A percentile compares a stretch with the other conserved stretches of the same genome.
These are phyloP conservation scores for Burhinus oedicnemus DNA, from an alignment of 2,113 vertebrate genomes.

Conservation along the genomic window DNA sequence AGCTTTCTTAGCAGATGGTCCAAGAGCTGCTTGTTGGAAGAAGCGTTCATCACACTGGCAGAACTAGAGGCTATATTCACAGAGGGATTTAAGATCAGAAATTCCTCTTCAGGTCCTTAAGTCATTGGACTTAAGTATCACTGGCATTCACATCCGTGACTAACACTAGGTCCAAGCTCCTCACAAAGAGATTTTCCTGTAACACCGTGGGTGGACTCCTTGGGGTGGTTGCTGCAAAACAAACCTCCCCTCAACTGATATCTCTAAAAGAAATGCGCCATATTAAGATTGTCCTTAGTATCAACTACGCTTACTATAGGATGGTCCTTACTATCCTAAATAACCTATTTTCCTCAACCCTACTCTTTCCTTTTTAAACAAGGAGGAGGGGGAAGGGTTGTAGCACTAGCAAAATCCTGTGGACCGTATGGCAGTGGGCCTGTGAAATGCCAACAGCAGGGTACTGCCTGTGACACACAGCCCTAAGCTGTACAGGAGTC, in stretches of 20 bases:
- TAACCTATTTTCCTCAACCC: not conserved
- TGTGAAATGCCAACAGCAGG: not conserved
- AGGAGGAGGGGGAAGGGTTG: not conserved
- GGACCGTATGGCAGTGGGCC: accelerated
- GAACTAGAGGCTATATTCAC: not conserved
- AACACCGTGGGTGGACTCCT: not conserved
- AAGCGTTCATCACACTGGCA: not conserved
- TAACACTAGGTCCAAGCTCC: not conserved
- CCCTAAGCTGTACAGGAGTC: not conserved
- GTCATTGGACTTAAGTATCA: not conserved
- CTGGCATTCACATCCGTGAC: not conserved
- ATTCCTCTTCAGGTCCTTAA: not conserved
- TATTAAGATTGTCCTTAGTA: not conserved
- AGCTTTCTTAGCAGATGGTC: not conserved
- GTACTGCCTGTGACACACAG: too few species aligned
- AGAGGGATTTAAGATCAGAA: not conserved
- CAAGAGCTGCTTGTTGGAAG: not conserved
- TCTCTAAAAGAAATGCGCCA: not conserved
- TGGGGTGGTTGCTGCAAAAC: not conserved
- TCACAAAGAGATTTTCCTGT: not conserved
- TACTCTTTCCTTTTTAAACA: not conserved
- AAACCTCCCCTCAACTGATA: not conserved
- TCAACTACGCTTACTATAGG: not conserved
- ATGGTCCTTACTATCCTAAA: not conserved
- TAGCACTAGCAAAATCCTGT: not conserved